phyloP scores from a whole-genome alignment of 1,140 invertebrate species.

The Lordiphosa stackelbergi region DNA sequence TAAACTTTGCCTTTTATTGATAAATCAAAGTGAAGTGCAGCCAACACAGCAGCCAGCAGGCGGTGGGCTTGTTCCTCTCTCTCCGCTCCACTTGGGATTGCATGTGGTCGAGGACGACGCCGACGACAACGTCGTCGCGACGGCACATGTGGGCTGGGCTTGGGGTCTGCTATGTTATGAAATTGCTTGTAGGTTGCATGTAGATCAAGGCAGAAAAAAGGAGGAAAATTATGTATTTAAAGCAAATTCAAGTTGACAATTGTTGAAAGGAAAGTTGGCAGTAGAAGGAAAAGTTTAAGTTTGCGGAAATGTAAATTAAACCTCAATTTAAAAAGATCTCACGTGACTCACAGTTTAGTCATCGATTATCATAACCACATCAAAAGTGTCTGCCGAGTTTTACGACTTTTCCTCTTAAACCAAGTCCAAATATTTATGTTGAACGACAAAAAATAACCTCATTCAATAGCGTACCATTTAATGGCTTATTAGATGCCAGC shows the following conservation, averaged over 20 bases:
- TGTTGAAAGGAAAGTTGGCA: not conserved
- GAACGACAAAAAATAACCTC: constrained; percentile 30
- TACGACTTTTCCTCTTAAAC: constrained; percentile 49
- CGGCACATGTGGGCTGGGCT: constrained; percentile 30
- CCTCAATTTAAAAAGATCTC: no score
- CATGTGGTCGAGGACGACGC: constrained; percentile 4
- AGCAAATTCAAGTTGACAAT: constrained; percentile 28
- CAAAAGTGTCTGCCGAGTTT: constrained; percentile 41
- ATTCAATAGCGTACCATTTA: constrained; percentile 33
- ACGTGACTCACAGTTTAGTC: constrained; percentile 1
- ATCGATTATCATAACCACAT: constrained; percentile 43
- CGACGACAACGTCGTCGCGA: no score
- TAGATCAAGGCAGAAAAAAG: not conserved
- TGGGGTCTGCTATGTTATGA: constrained; percentile 4
- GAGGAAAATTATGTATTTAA: constrained; percentile 8
- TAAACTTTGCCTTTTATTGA: constrained; percentile 64
- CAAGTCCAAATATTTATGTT: constrained; percentile 61
- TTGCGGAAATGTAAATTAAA: constrained; percentile 10
- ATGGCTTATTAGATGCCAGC: constrained; percentile 64
- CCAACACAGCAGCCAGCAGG: constrained; percentile 28
- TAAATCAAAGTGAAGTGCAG: constrained; percentile 64
- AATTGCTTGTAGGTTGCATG: constrained; percentile 17
- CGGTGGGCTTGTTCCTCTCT: constrained; percentile 4
- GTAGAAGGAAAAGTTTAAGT: not conserved
- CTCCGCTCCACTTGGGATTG: not conserved